Percentiles rank a stretch among this genome's conserved stretches.
Evolutionary conservation across 1,140 invertebrate species (phyloP).

Genomic region (Bradysia coprophila): DNA sequence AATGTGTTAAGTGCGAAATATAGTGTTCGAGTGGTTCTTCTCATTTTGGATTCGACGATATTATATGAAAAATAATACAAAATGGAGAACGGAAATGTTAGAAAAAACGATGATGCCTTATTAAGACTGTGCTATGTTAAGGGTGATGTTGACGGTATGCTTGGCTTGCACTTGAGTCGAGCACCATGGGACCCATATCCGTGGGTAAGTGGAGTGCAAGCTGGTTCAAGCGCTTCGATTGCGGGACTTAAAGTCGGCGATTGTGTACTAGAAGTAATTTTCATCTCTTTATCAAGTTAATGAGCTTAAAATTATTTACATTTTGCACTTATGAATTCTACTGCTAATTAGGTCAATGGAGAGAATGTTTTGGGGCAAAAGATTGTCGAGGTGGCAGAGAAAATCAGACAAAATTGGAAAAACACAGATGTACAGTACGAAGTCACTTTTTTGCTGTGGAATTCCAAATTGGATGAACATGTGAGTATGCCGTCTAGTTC

Average conservation of each 20-base stretch:
- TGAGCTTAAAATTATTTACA: neutral
- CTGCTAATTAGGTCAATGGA: conserved; percentile 19
- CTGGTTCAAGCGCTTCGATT: conserved; percentile 16
- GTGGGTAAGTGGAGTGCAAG: conserved; percentile 22
- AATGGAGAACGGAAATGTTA: too few species aligned
- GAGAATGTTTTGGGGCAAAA: conserved; percentile 19
- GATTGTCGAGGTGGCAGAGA: conserved; percentile 20
- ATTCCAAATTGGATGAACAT: conserved; percentile 4
- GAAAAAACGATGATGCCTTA: too few species aligned
- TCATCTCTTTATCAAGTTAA: neutral
- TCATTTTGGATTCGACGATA: too few species aligned
- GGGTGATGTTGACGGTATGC: conserved; percentile 11
- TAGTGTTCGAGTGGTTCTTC: too few species aligned
- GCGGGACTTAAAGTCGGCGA: conserved; percentile 21
- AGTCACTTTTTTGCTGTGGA: conserved; percentile 20
- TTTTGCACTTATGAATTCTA: neutral
- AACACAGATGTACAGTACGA: conserved; percentile 13
- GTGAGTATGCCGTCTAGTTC: too few species aligned
- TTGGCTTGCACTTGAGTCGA: conserved; percentile 22
- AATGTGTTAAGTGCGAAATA: too few species aligned
- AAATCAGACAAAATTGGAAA: too few species aligned
- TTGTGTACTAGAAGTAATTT: conserved; percentile 15
- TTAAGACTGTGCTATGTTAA: neutral
- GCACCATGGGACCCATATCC: conserved; percentile 26
- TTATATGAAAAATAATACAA: too few species aligned